phyloP scores from a whole-genome alignment of 1,140 invertebrate species.

The Neuroterus valhalla region DNA sequence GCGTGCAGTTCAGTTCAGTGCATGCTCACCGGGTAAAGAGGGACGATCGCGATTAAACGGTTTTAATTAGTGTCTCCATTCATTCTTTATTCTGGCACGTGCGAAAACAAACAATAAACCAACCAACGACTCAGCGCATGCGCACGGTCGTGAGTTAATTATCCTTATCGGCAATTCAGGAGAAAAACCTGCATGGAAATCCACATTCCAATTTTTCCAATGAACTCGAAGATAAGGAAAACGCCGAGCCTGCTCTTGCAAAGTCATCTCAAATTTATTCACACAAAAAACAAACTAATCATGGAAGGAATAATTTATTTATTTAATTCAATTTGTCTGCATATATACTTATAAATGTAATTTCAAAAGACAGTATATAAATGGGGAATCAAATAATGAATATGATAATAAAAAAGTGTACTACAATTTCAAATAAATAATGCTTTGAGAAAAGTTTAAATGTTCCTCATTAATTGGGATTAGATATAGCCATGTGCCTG shows the following conservation, averaged over 20 bases:
- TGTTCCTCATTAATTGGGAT: no score
- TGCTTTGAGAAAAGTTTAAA: no score
- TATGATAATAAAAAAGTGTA: no score
- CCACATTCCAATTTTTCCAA: neutral
- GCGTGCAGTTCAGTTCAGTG: no score
- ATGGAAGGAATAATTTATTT: neutral
- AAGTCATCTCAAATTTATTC: neutral
- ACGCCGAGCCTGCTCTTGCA: neutral
- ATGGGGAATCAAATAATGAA: no score
- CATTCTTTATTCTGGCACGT: conserved; percentile 15
- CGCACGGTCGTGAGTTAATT: conserved; percentile 4
- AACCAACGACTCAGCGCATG: neutral
- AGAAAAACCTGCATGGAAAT: neutral
- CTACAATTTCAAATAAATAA: no score
- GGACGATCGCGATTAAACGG: conserved; percentile 14
- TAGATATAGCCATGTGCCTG: no score
- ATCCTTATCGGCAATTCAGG: neutral
- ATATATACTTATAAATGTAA: no score
- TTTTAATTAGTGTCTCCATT: conserved; percentile 17
- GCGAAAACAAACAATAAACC: conserved; percentile 18
- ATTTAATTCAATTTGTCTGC: no score
- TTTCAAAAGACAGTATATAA: no score
- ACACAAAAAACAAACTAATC: neutral
- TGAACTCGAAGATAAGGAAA: no score
- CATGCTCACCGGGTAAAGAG: conserved; percentile 1